Evolutionary conservation across 2,888 invertebrate species (phyloP).

Genomic region (Eurois occulta): DNA sequence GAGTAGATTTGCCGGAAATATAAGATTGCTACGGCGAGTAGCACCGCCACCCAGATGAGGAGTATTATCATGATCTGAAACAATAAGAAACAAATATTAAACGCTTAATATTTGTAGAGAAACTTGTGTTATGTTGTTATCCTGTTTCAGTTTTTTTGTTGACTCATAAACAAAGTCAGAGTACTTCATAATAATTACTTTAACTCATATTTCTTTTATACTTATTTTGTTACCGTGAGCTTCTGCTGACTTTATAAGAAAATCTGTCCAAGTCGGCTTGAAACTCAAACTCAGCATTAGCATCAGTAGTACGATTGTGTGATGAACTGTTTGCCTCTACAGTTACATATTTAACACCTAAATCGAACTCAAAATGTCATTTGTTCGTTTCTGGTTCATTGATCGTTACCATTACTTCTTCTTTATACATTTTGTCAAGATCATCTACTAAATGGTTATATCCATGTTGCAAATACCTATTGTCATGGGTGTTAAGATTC

Average conservation of each 20-base stretch:
- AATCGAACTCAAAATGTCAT: not conserved
- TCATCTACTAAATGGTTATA: not conserved
- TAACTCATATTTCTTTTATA: not conserved
- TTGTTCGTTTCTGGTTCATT: not conserved
- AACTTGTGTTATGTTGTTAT: not conserved
- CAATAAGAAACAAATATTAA: not conserved
- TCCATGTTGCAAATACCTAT: not conserved
- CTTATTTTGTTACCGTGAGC: not conserved
- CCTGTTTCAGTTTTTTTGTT: not conserved
- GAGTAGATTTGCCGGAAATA: slow-evolving; percentile 73
- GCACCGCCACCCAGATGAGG: slow-evolving; percentile 71
- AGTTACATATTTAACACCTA: not conserved
- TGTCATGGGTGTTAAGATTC: not conserved
- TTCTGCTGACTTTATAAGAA: not conserved
- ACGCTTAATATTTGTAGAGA: not conserved
- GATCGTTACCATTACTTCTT: not conserved
- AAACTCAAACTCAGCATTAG: not conserved
- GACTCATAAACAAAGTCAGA: not conserved
- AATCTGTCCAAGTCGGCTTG: not conserved
- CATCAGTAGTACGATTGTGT: not conserved
- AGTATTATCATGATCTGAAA: slow-evolving; percentile 70
- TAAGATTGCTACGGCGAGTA: slow-evolving; percentile 66
- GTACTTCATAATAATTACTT: not conserved
- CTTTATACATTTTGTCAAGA: not conserved
- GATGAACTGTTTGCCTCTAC: not conserved